A percentile compares a stretch with the other conserved stretches of the same genome.
These are phyloP conservation scores for Pyrrhosoma nymphula DNA, from an alignment of 2,888 invertebrate species.

Conservation along the genomic window DNA sequence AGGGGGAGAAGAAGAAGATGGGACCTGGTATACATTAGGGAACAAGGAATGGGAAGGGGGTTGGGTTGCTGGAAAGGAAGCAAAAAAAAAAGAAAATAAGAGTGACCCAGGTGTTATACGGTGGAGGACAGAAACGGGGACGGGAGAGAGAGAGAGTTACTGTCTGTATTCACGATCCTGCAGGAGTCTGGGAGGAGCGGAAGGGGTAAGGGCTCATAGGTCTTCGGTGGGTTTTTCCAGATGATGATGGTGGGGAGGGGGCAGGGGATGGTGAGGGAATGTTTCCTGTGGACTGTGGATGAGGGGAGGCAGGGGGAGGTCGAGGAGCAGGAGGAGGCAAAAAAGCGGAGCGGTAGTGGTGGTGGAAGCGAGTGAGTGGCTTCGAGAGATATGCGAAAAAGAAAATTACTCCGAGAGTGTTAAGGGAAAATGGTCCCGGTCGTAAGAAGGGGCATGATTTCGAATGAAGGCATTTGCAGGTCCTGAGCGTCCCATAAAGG, in stretches of 20 bases:
- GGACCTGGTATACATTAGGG: neutral
- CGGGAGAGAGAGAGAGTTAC: neutral
- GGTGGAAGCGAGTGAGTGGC: neutral
- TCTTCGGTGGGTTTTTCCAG: neutral
- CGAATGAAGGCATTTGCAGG: conserved; percentile 62
- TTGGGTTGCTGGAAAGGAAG: neutral
- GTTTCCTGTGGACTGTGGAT: too few species aligned
- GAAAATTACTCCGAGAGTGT: conserved; percentile 46
- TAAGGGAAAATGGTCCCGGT: conserved; percentile 46
- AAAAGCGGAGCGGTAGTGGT: neutral
- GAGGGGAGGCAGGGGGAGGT: neutral
- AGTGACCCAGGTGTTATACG: neutral
- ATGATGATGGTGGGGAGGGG: neutral
- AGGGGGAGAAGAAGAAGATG: neutral
- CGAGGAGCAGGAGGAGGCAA: neutral
- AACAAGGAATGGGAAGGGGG: neutral
- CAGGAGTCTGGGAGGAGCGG: neutral
- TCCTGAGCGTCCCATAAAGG: conserved; percentile 61
- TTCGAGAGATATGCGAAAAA: conserved; percentile 1
- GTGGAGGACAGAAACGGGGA: neutral
- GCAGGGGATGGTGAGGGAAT: neutral
- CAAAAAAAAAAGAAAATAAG: neutral
- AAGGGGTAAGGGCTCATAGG: neutral
- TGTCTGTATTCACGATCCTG: neutral
- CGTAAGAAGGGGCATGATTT: conserved; percentile 64